Evolutionary conservation across 2,888 invertebrate species (phyloP).

Genomic region (Herminia tarsipennalis): DNA sequence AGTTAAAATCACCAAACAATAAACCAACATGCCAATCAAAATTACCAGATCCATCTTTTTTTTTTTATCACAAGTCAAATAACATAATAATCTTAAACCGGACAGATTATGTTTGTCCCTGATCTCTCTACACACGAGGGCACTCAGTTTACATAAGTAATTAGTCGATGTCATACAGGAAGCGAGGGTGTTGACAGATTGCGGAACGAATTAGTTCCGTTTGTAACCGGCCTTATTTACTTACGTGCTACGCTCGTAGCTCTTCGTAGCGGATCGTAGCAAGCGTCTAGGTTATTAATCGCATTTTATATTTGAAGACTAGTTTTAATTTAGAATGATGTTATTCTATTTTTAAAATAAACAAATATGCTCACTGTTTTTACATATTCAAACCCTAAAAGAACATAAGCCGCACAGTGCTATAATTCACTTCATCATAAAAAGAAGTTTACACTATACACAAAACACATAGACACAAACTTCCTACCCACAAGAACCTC

Average conservation of each 20-base stretch:
- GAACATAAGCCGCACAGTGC: too few relatives aligned
- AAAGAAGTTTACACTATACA: too few relatives aligned
- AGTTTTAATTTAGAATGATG: too few relatives aligned
- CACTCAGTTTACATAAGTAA: constrained; percentile 80
- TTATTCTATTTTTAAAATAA: too few relatives aligned
- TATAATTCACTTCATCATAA: too few relatives aligned
- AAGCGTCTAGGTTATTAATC: constrained; percentile 24
- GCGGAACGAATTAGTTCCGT: constrained; percentile 56
- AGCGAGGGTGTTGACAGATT: constrained; percentile 49
- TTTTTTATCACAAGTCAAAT: constrained; percentile 34
- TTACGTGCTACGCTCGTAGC: constrained; percentile 68
- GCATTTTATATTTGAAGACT: not conserved
- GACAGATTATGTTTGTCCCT: constrained; percentile 56
- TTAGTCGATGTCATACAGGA: constrained; percentile 66
- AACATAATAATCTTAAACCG: constrained; percentile 32
- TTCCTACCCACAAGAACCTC: not conserved
- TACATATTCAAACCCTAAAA: too few relatives aligned
- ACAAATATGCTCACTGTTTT: too few relatives aligned
- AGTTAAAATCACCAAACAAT: too few relatives aligned
- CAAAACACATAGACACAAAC: too few relatives aligned
- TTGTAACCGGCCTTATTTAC: constrained; percentile 67
- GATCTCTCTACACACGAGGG: constrained; percentile 61
- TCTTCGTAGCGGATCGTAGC: constrained; percentile 27
- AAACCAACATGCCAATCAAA: too few relatives aligned
- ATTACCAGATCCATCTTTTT: too few relatives aligned